Conservation (phyloP, 2,113 vertebrate genomes). For the Tragelaphus strepsiceros region DNA sequence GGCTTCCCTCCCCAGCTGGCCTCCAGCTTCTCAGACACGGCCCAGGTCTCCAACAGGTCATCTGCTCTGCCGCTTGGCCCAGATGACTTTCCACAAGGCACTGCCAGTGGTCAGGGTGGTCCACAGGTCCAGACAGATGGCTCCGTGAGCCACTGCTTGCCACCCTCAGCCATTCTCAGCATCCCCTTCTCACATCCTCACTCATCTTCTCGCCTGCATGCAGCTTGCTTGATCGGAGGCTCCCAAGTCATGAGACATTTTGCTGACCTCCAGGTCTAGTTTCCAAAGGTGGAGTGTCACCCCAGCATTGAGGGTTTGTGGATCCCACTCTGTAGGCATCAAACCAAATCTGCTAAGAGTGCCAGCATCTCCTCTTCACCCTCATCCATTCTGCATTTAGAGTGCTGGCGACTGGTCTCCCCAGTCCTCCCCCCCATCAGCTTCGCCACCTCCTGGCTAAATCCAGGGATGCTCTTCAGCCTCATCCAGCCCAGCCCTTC, state of each 20-base stretch:
- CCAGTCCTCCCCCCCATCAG: background rate
- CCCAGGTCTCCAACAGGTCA: background rate
- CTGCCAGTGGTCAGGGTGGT: no score
- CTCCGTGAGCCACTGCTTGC: background rate
- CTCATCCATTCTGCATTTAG: background rate
- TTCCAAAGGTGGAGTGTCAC: background rate
- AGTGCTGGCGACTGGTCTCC: accelerated
- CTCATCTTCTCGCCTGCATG: accelerated
- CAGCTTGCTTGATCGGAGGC: background rate
- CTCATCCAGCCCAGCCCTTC: background rate
- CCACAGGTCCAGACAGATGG: background rate
- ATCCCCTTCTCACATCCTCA: background rate
- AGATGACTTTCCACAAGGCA: background rate
- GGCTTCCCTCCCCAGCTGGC: background rate
- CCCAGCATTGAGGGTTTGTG: background rate
- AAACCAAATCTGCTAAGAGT: background rate
- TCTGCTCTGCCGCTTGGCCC: background rate
- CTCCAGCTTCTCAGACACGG: accelerated
- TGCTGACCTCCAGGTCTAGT: background rate
- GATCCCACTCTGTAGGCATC: background rate
- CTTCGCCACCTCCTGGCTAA: background rate
- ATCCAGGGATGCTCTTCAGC: background rate
- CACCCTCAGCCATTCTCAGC: background rate
- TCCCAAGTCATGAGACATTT: background rate
- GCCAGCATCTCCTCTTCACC: background rate